Base-by-base conservation (phyloP, 2,113 vertebrate species). In the Dasyurus viverrinus region DNA sequence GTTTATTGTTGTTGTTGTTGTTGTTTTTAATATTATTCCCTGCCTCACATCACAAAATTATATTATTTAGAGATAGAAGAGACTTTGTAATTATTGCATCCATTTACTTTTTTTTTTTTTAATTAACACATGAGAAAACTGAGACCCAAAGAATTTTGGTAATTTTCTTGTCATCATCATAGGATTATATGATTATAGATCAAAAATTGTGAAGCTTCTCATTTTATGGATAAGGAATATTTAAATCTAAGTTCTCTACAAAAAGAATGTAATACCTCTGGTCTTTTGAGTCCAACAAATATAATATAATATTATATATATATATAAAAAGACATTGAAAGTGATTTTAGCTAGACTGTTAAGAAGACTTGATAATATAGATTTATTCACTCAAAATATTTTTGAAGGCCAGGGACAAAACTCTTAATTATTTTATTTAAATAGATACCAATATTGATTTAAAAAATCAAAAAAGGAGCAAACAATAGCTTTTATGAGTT, bases 381-480 rank as follows among this genome's bases (percentile, higher is more conserved):
- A 91, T 22, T 93, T 95, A 94, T 91, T n/a, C 3, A 94, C 50
- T 57, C 46, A 84, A 94, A 89, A 6, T 4, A 94, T 50, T 91
- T 93, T 16, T 57, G 92, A 92, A 11, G 57, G 93, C 2, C 7
- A 90, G 22, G 52, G 2, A 0, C 68, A 27, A 94, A 93, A 76
- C 90, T 90, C 91, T 89, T 5, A 54, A 0, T 89, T 52, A 47
- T 54, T 95, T 27, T 9, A 52, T 1, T 50, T 90, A 30, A 68
- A 4, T 94, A 92, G 8, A 92, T 42, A 90, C 5, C 2, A 48
- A 48, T 48, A 48, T 48, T 48, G 48, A 48, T 48, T 48, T 48
- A 12, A 76, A 19, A 84, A 84, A 22, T n/a, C 36, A 84, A 42
- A 42, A 30, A 68, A 12, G 27, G 92, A 23, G 7, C 5, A 53